Percentiles rank a stretch among this genome's conserved stretches.
Evolutionary conservation across 2,113 vertebrate genomes (phyloP).

Genomic region (Anarhynchus alexandrinus): DNA sequence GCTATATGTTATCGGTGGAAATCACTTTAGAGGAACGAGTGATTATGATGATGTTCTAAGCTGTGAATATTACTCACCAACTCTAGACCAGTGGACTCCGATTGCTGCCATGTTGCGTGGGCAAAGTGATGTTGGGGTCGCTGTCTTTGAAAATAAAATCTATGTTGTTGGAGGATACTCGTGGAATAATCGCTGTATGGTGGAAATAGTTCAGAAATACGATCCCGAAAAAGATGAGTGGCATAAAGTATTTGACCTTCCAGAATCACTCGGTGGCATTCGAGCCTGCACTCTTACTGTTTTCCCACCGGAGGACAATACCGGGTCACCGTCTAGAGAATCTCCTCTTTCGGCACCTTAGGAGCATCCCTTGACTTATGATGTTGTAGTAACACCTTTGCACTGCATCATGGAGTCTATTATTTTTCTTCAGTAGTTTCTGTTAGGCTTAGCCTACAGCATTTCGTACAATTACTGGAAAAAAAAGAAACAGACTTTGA

Average conservation of each 20-base stretch:
- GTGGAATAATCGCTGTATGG: constrained; percentile 99
- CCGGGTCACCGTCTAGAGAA: constrained; percentile 92
- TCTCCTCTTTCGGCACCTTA: constrained; percentile 95
- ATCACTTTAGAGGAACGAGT: constrained; percentile 97
- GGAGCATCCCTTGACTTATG: constrained; percentile 50
- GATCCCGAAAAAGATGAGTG: constrained; percentile 98
- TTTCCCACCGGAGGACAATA: constrained; percentile 92
- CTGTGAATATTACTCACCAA: constrained; percentile 97
- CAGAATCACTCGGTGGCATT: constrained; percentile 97
- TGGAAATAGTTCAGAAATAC: constrained; percentile 98
- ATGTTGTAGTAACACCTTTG: constrained; percentile 78
- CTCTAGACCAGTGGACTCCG: constrained; percentile 96
- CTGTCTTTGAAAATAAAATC: constrained; percentile 97
- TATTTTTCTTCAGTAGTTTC: constrained; percentile 59
- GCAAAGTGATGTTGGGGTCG: constrained; percentile 97
- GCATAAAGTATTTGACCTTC: constrained; percentile 99
- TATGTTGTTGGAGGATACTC: constrained; percentile 99
- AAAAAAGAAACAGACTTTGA: background rate
- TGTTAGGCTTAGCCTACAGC: constrained; percentile 59
- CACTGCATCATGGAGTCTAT: constrained; percentile 78
- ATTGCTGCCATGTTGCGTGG: constrained; percentile 97
- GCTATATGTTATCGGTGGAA: constrained; percentile 98
- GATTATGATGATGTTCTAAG: constrained; percentile 98
- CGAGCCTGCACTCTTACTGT: constrained; percentile 97
- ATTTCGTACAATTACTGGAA: constrained; percentile 37